Conservation (phyloP, 2,888 invertebrate species). For the Drosophila multiciliata region DNA sequence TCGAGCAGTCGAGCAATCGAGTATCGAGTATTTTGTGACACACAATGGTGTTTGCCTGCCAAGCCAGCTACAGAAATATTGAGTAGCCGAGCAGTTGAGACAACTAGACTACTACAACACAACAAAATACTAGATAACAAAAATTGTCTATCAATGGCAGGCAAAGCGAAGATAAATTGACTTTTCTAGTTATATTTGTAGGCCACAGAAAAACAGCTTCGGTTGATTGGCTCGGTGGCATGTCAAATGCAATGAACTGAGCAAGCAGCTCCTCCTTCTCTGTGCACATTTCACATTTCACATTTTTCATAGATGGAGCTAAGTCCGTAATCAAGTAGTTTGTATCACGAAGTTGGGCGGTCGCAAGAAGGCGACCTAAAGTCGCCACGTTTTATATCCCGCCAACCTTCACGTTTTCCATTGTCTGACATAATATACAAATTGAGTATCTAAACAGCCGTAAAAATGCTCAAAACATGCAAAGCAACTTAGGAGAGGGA, state of each 20-base stretch:
- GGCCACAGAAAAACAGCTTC: constrained; percentile 63
- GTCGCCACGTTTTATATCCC: constrained; percentile 26
- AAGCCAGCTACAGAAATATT: constrained; percentile 23
- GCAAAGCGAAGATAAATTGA: constrained; percentile 55
- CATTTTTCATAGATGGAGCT: constrained; percentile 58
- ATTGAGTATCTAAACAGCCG: constrained; percentile 78
- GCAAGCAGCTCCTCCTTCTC: constrained; percentile 2
- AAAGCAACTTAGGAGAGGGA: constrained; percentile 34
- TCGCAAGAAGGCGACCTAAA: constrained; percentile 19
- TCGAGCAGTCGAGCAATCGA: constrained; percentile 7
- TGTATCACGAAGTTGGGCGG: constrained; percentile 64
- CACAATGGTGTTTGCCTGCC: constrained; percentile 15
- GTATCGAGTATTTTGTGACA: constrained; percentile 4
- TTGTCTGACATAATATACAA: constrained; percentile 68
- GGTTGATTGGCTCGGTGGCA: constrained; percentile 65
- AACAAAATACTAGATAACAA: constrained; percentile 50
- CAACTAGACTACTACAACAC: constrained; percentile 10
- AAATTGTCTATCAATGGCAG: constrained; percentile 58
- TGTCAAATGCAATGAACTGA: constrained; percentile 76
- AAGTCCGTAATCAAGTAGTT: constrained; percentile 74
- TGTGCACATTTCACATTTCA: constrained; percentile 54
- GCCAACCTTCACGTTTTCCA: constrained; percentile 41
- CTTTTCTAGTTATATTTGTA: constrained; percentile 62
- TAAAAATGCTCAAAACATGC: constrained; percentile 61
- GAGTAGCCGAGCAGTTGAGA: constrained; percentile 40